Conservation (phyloP, 2,113 vertebrate genomes). For the Bombycilla garrulus region DNA sequence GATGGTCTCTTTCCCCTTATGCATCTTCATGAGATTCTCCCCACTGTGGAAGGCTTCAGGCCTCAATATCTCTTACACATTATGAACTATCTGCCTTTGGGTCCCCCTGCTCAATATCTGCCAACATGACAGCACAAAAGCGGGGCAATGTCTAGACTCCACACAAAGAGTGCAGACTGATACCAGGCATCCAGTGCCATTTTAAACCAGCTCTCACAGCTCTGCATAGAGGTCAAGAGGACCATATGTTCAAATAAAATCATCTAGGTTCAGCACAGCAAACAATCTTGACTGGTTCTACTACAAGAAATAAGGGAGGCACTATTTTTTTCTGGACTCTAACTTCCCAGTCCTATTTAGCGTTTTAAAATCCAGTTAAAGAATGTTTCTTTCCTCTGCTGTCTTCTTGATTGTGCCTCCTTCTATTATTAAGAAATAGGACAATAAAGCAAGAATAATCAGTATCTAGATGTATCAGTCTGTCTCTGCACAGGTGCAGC, state of each 20-base stretch:
- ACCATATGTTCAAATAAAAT: not conserved
- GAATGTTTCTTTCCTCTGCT: not conserved
- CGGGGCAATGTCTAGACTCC: accelerated
- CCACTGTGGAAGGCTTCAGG: not conserved
- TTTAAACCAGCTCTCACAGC: not conserved
- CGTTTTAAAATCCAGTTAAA: not conserved
- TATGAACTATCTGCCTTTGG: not conserved
- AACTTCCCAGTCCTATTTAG: not conserved
- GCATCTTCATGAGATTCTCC: not conserved
- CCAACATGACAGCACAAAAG: not conserved
- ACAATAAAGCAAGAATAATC: not conserved
- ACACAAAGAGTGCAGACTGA: not conserved
- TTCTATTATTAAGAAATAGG: not conserved
- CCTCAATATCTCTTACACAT: not conserved
- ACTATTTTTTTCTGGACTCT: not conserved
- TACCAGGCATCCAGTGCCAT: not conserved
- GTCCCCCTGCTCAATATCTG: not conserved
- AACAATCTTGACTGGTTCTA: not conserved
- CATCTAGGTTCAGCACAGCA: not conserved
- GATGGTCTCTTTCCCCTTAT: not conserved
- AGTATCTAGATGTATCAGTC: not conserved
- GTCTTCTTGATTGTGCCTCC: not conserved
- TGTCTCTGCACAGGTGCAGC: not conserved
- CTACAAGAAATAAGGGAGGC: not conserved
- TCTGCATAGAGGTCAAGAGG: not conserved